These are phyloP conservation scores for Speoplatyrhinus poulsoni DNA, from an alignment of 2,113 vertebrate genomes.

Conservation along the genomic window DNA sequence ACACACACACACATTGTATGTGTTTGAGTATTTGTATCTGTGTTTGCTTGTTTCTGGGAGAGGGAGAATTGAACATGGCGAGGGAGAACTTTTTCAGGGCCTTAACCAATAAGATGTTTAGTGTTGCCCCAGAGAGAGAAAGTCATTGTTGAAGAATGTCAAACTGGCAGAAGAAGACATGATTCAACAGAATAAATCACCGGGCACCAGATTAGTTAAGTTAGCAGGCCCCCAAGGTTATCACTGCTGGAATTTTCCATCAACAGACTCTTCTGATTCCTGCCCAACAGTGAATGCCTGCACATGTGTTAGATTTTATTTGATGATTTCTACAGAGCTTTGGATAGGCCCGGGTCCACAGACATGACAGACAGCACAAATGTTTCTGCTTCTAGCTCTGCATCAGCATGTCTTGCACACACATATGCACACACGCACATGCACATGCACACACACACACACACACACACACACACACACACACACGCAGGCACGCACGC, in stretches of 20 bases:
- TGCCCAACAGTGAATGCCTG: slow-evolving; percentile 11
- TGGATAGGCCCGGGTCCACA: slow-evolving; percentile 34
- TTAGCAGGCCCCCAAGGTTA: slow-evolving; percentile 67
- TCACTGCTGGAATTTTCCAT: slow-evolving; percentile 73
- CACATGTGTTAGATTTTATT: slow-evolving; percentile 22
- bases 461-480: background rate
- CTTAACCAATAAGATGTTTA: slow-evolving; percentile 66
- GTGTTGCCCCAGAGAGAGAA: slow-evolving; percentile 61
- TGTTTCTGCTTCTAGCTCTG: slow-evolving; percentile 39
- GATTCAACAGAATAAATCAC: slow-evolving; percentile 74
- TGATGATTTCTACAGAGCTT: slow-evolving; percentile 38
- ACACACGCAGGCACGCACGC: slow-evolving; percentile 16
- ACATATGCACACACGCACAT: slow-evolving; percentile 4
- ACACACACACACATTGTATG: background rate
- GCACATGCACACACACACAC: slow-evolving; percentile 22
- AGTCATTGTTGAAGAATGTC: slow-evolving; percentile 72
- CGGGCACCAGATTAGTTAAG: slow-evolving; percentile 69
- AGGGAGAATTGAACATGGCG: slow-evolving; percentile 27
- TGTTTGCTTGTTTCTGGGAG: background rate
- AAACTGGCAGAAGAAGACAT: slow-evolving; percentile 74
- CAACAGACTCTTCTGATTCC: slow-evolving; percentile 33
- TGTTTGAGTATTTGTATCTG: background rate
- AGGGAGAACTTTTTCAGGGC: slow-evolving; percentile 47
- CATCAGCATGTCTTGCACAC: slow-evolving; percentile 24
- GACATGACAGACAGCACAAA: slow-evolving; percentile 62